Base-by-base conservation (phyloP, 2,888 invertebrate genomes). In the Mythimna lalbum region DNA sequence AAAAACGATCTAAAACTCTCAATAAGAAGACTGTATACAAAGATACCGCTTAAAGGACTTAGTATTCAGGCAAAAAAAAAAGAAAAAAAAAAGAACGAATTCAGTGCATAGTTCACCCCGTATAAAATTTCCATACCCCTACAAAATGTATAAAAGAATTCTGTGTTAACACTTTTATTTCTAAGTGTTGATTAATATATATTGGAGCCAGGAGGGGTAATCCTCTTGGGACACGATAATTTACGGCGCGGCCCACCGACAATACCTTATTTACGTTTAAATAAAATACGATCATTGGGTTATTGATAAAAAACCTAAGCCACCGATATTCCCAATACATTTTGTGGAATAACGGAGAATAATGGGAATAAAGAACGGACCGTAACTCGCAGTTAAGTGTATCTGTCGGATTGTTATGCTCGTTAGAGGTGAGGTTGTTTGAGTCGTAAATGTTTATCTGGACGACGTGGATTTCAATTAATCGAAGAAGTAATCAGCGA, bases 171-270 rank as follows among this genome's bases (percentile, higher is more conserved):
- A 87, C 86, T 88, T 89, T 90, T 87, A 89, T 90, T 88, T 84
- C 86, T 89, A 88, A 89, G 89, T 91, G 91, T 90, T 91, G 90
- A 93, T 93, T 92, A 93, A 92, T 92, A 92, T 93, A 90, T 92
- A 92, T 92, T 90, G 90, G 89, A 87, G 86, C 81, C 84, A 84
- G 77, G 87, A 85, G 87, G 88, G 88, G 90, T 90, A 88, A 91
- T 90, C 88, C 92, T 87, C 92, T 79, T 80, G 92, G 90, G 90
- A 88, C 87, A 75, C 70, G 82, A 88, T 90, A 91, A 93, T 93
- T 92, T 93, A 93, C 90, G 89, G 82, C 82, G 78, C 85, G 81
- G 83, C 83, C 73, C 79, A 84, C 85, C 87, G 89, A 87, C 89
- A 89, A 87, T 87, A 85, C 88, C 90, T 91, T 93, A 91, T 92